Percentiles rank a stretch among this genome's conserved stretches.
These are phyloP conservation scores for Dreissena rostriformis DNA, from an alignment of 1,140 invertebrate genomes.

Conservation along the genomic window DNA sequence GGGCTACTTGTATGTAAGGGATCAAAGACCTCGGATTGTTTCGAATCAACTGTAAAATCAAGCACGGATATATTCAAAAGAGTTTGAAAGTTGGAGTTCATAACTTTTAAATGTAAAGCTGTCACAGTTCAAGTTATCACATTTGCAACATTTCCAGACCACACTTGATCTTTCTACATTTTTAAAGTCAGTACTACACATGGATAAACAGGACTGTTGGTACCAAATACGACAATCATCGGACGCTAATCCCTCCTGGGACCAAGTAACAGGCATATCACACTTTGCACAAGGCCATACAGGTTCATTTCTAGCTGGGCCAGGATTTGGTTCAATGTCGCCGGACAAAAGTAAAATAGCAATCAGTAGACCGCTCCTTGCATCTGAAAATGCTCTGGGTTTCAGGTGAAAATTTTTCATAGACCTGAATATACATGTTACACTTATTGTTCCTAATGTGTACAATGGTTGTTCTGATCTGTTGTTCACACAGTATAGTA, in stretches of 20 bases:
- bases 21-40: slow-evolving; percentile 20
- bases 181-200: slow-evolving; percentile 13
- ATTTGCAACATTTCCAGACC: slow-evolving; percentile 42
- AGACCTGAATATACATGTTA: too few relatives aligned
- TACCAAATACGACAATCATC: slow-evolving; percentile 37
- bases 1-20: slow-evolving; percentile 1
- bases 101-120: slow-evolving; percentile 32
- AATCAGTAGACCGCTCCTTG: too few relatives aligned
- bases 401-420: too few relatives aligned
- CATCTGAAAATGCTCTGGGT: too few relatives aligned
- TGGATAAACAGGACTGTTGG: slow-evolving; percentile 13
- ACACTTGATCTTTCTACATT: slow-evolving; percentile 26
- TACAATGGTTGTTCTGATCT: too few relatives aligned
- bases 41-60: too few relatives aligned
- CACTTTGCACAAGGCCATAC: too few relatives aligned
- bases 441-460: too few relatives aligned
- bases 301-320: too few relatives aligned
- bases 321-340: too few relatives aligned
- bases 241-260: slow-evolving; percentile 22
- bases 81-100: slow-evolving; percentile 6
- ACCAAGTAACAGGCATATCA: slow-evolving; percentile 41
- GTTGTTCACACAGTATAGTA: too few relatives aligned
- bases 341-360: too few relatives aligned
- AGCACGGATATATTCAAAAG: background rate
- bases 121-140: slow-evolving; percentile 31